phyloP scores from a whole-genome alignment of 2,888 invertebrate genomes.

The Agrotis ipsilon region DNA sequence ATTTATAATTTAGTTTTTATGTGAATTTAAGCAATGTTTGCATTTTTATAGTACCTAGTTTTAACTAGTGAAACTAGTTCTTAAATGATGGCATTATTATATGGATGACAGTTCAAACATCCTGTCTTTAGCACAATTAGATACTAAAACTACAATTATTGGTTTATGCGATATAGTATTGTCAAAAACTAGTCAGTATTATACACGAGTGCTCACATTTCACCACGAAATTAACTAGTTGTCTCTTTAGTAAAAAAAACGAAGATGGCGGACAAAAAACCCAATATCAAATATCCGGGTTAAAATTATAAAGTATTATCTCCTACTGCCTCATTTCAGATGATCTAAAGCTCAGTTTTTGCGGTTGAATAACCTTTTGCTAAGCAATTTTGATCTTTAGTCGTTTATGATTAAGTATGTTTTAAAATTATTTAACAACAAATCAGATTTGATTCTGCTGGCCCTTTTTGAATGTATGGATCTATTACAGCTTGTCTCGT shows the following conservation, averaged over 20 bases:
- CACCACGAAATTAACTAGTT: constrained; percentile 43
- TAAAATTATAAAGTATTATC: constrained; percentile 67
- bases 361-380: constrained; percentile 12
- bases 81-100: background rate
- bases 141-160: too few species aligned
- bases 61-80: too few species aligned
- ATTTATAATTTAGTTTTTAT: too few species aligned
- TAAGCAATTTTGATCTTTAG: constrained; percentile 70
- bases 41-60: too few species aligned
- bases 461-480: constrained; percentile 86
- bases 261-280: constrained; percentile 60
- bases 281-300: constrained; percentile 74
- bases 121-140: too few species aligned
- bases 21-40: too few species aligned
- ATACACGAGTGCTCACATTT: constrained; percentile 15
- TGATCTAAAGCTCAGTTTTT: constrained; percentile 38
- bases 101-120: too few species aligned
- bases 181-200: background rate
- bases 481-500: constrained; percentile 83
- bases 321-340: constrained; percentile 63
- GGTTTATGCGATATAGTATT: too few species aligned
- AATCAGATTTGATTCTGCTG: constrained; percentile 62
- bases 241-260: constrained; percentile 30
- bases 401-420: constrained; percentile 63
- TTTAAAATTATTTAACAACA: constrained; percentile 38